A percentile compares a stretch with the other conserved stretches of the same genome.
Evolutionary conservation across 2,113 vertebrate species (phyloP).

Genomic region (Trematocara nigrifrons): DNA sequence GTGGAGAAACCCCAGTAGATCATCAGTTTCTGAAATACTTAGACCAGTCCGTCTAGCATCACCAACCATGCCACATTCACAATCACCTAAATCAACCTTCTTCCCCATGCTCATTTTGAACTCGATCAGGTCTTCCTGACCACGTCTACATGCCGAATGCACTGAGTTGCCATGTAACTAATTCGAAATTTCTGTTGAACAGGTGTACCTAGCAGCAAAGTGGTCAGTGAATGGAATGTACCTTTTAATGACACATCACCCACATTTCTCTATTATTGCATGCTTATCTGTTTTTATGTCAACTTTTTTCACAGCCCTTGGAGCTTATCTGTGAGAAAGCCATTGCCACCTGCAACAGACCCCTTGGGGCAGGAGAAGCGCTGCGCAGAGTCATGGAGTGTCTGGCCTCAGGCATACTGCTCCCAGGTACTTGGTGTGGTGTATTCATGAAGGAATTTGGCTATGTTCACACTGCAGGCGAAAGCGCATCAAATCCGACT

Average conservation of each 20-base stretch:
- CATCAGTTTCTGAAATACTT: background rate
- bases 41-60: background rate
- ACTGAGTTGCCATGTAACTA: background rate
- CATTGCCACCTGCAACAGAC: slow-evolving; percentile 98
- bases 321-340: slow-evolving; percentile 99
- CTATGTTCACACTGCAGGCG: background rate
- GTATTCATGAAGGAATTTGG: background rate
- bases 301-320: slow-evolving; percentile 77
- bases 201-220: background rate
- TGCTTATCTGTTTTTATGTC: background rate
- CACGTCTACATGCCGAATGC: background rate
- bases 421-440: slow-evolving; percentile 80
- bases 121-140: background rate
- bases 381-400: slow-evolving; percentile 98
- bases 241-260: background rate
- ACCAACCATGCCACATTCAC: background rate
- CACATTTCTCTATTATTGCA: background rate
- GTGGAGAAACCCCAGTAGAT: background rate
- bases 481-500: too few species aligned
- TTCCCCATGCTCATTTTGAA: background rate
- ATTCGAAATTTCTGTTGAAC: background rate
- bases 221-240: background rate
- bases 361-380: slow-evolving; percentile 93
- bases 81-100: background rate
- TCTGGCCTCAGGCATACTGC: slow-evolving; percentile 93